These are phyloP conservation scores for Callipepla squamata DNA, from an alignment of 2,113 vertebrate genomes.

Conservation along the genomic window DNA sequence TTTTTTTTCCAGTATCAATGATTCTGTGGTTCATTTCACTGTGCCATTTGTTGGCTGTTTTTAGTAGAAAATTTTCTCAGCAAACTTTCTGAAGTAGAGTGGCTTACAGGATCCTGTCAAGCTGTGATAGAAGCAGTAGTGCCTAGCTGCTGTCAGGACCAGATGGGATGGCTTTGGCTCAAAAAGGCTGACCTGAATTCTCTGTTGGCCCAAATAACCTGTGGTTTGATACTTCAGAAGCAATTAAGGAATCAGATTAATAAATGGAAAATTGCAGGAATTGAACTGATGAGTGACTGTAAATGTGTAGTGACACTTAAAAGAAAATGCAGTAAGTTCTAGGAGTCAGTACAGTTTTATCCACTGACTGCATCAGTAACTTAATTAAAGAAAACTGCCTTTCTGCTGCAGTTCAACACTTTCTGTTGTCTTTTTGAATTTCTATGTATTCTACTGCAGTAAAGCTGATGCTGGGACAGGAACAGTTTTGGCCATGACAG, in stretches of 20 bases:
- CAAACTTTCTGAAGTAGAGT: background rate
- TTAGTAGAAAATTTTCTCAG: background rate
- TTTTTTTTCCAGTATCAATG: background rate
- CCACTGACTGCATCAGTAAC: slow-evolving; percentile 30
- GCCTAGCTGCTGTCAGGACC: background rate
- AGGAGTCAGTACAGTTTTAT: background rate
- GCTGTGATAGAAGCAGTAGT: background rate
- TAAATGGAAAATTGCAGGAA: background rate
- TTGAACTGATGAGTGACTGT: background rate
- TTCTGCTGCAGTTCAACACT: slow-evolving; percentile 8
- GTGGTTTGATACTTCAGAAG: background rate
- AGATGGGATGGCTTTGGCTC: background rate
- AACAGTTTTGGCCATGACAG: background rate
- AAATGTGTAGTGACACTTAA: slow-evolving; percentile 9
- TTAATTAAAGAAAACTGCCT: slow-evolving; percentile 32
- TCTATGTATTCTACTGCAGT: background rate
- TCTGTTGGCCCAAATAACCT: background rate
- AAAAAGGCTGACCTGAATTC: background rate
- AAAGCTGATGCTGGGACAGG: background rate
- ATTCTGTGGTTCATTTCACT: background rate
- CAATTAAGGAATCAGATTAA: background rate
- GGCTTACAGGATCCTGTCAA: background rate
- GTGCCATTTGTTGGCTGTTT: background rate
- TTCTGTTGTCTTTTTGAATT: background rate
- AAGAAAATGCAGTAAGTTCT: background rate